Conservation (phyloP, 2,113 vertebrate genomes). For the Sinocyclocheilus anophthalmus region DNA sequence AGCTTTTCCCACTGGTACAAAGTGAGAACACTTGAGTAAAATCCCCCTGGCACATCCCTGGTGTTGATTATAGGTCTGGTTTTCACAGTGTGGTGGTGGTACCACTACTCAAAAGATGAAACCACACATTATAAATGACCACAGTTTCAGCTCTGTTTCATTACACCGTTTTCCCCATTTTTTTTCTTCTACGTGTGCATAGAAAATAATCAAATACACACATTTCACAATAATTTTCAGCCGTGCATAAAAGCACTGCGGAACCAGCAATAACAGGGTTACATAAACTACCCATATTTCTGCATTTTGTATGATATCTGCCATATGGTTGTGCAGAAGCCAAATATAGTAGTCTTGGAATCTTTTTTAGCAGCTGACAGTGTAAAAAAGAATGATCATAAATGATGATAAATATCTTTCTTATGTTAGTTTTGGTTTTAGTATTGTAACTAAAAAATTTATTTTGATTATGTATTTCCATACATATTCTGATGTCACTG, state of each 20-base stretch:
- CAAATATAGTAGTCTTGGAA: conserved; percentile 19
- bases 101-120: conserved; percentile 41
- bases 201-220: conserved; percentile 29
- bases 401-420: too few species aligned
- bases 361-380: background rate
- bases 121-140: conserved; percentile 49
- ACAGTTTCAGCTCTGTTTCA: conserved; percentile 30
- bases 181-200: background rate
- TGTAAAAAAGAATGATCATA: too few species aligned
- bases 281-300: conserved; percentile 25
- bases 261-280: conserved; percentile 41
- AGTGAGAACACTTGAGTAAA: conserved; percentile 34
- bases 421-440: too few species aligned
- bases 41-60: conserved; percentile 4
- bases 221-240: conserved; percentile 26
- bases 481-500: background rate
- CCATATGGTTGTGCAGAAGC: conserved; percentile 36
- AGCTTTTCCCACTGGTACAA: conserved; percentile 19
- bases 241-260: conserved; percentile 24
- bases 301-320: conserved; percentile 36
- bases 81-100: conserved; percentile 26
- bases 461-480: background rate
- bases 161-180: conserved; percentile 36
- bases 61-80: conserved; percentile 38
- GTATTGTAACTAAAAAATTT: too few species aligned